phyloP scores from a whole-genome alignment of 2,113 vertebrate genomes.

The Mesembrinibis cayennensis region DNA sequence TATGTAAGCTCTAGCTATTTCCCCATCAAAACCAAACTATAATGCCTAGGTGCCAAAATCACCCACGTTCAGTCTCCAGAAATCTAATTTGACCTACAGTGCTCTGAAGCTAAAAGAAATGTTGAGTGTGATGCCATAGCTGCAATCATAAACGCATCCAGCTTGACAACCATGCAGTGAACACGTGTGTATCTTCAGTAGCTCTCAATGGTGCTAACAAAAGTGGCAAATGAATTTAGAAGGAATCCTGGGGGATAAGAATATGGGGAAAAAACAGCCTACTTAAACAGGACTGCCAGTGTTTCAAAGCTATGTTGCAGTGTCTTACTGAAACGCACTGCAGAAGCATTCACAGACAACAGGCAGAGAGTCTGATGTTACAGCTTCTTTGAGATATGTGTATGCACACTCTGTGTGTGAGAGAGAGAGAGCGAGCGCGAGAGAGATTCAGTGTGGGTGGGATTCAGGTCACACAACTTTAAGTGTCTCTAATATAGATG shows the following conservation, averaged over 20 bases:
- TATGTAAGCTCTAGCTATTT: neutral
- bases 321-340: neutral
- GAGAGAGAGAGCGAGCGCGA: neutral
- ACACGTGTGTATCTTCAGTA: neutral
- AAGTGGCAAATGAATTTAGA: neutral
- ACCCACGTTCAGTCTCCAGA: neutral
- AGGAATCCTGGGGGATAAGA: neutral
- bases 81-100: neutral
- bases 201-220: neutral
- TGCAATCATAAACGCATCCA: neutral
- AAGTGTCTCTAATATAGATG: constrained; percentile 27
- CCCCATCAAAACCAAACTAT: neutral
- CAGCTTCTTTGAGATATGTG: neutral
- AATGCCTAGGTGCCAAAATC: neutral
- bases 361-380: neutral
- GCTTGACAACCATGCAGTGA: neutral
- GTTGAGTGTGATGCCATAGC: neutral
- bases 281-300: neutral
- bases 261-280: fast-evolving
- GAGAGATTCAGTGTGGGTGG: neutral
- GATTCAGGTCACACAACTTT: constrained; percentile 13
- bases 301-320: neutral
- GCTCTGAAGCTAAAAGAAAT: neutral
- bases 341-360: neutral
- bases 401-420: no score